Percentiles rank a stretch among this genome's conserved stretches.
phyloP scores from a whole-genome alignment of 2,113 vertebrate genomes.

The Lagopus leucura region DNA sequence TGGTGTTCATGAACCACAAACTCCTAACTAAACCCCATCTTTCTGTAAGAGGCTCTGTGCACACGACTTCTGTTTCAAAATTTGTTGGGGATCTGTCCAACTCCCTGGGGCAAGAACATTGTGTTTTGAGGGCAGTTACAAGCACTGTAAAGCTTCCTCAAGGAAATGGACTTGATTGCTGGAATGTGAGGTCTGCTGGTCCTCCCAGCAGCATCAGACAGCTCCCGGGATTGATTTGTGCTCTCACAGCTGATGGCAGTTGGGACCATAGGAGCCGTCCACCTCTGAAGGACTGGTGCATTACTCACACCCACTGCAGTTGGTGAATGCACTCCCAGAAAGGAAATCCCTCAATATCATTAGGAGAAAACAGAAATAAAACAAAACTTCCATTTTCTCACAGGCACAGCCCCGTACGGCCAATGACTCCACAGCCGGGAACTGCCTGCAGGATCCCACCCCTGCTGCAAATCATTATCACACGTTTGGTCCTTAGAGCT shows the following conservation, averaged over 20 bases:
- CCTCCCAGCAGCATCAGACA: not conserved
- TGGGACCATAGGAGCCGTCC: not conserved
- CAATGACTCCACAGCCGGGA: not conserved
- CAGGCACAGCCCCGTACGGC: rapidly evolving
- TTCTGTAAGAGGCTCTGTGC: not conserved
- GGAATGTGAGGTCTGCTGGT: not conserved
- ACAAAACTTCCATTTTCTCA: not conserved
- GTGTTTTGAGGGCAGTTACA: not conserved
- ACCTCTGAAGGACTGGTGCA: not conserved
- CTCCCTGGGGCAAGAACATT: not conserved
- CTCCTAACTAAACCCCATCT: not conserved
- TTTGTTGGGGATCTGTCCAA: not conserved
- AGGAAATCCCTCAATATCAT: not conserved
- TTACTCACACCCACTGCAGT: not conserved
- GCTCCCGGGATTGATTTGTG: not conserved
- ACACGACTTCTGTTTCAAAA: not conserved
- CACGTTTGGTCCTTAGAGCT: not conserved
- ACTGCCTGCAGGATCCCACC: not conserved
- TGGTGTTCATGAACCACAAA: not conserved
- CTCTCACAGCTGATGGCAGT: not conserved
- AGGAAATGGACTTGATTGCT: not conserved
- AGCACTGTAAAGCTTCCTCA: not conserved
- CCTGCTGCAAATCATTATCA: not conserved
- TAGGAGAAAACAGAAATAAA: not conserved
- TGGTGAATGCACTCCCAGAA: not conserved